These are phyloP conservation scores for Acrocyrtus sp. DNA, from an alignment of 2,888 invertebrate species.

Conservation along the genomic window DNA sequence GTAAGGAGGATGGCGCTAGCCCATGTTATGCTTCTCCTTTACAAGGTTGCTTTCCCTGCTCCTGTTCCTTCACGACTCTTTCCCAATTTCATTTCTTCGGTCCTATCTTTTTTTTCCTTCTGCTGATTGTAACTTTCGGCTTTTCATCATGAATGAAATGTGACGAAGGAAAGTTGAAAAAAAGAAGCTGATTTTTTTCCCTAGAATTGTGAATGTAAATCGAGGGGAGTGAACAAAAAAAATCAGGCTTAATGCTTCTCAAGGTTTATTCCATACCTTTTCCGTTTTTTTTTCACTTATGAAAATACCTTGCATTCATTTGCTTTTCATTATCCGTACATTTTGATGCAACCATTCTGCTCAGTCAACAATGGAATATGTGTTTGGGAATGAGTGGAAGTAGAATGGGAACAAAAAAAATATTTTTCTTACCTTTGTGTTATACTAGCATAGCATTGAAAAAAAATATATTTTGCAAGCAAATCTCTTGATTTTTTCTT, in stretches of 20 bases:
- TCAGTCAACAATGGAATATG: slow-evolving; percentile 28
- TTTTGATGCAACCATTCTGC: slow-evolving; percentile 37
- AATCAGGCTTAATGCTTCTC: too few relatives aligned
- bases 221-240: background rate
- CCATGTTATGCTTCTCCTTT: slow-evolving; percentile 35
- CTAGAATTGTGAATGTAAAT: background rate
- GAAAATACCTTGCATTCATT: slow-evolving; percentile 6
- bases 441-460: too few relatives aligned
- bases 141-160: slow-evolving; percentile 49
- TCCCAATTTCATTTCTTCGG: slow-evolving; percentile 51
- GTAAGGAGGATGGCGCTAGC: slow-evolving; percentile 38
- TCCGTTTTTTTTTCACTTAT: too few relatives aligned
- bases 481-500: too few relatives aligned
- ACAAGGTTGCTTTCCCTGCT: slow-evolving; percentile 42
- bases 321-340: slow-evolving; percentile 21
- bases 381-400: too few relatives aligned
- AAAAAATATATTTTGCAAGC: too few relatives aligned
- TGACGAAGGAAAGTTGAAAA: slow-evolving; percentile 18
- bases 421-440: too few relatives aligned
- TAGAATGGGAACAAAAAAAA: too few relatives aligned
- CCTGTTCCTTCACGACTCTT: slow-evolving; percentile 33
- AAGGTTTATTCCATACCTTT: too few relatives aligned
- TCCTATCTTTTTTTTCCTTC: slow-evolving; percentile 40
- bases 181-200: background rate
- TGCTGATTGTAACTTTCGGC: slow-evolving; percentile 30